Evolutionary conservation across 1,140 invertebrate species (phyloP).

Genomic region (Chironomus striatipennis): DNA sequence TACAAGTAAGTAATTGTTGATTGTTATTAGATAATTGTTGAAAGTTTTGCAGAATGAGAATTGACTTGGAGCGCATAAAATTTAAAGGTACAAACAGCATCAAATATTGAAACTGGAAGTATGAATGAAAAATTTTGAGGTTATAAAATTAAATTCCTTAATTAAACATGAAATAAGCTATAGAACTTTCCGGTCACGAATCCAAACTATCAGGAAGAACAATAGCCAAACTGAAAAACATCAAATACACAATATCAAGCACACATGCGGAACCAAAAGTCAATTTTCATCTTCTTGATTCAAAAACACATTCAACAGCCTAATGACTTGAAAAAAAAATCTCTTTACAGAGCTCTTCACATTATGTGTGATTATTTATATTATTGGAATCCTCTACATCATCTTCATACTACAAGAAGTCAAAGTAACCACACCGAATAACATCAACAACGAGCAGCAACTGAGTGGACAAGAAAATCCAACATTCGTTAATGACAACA

Average conservation of each 20-base stretch:
- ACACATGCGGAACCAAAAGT: neutral
- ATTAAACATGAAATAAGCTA: too few species aligned
- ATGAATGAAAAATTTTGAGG: too few species aligned
- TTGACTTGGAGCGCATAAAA: too few species aligned
- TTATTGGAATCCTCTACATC: slow-evolving; percentile 36
- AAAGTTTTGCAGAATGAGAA: too few species aligned
- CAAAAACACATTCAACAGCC: neutral
- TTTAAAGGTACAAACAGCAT: too few species aligned
- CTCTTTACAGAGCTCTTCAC: slow-evolving; percentile 14
- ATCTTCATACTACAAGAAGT: slow-evolving; percentile 37
- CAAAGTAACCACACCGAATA: slow-evolving; percentile 27
- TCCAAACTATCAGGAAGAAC: too few species aligned
- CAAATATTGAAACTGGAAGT: too few species aligned
- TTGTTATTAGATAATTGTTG: neutral
- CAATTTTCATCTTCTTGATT: neutral
- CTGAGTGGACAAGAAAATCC: slow-evolving; percentile 29
- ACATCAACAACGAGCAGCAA: neutral
- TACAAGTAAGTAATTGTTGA: slow-evolving; percentile 12
- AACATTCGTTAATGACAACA: slow-evolving; percentile 26
- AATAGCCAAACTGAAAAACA: too few species aligned
- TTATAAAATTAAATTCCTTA: too few species aligned
- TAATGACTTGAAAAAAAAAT: neutral
- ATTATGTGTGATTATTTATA: slow-evolving; percentile 32
- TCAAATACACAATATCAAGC: too few species aligned
- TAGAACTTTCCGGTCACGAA: too few species aligned